Base-by-base conservation (phyloP, 1,140 invertebrate species). In the Leptopilina boulardi region DNA sequence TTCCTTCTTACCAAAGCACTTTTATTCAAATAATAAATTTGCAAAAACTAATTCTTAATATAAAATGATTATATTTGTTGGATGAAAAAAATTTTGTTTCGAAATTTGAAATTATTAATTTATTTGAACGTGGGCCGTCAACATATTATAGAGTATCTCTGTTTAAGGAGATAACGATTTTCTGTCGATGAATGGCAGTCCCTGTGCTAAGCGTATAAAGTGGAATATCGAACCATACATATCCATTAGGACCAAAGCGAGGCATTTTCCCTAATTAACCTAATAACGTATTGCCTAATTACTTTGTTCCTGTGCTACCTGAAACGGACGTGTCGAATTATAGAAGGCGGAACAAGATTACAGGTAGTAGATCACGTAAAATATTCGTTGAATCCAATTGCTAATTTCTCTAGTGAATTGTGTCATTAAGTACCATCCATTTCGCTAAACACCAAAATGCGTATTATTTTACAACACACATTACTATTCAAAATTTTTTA, bases 141-240 rank as follows among this genome's bases (percentile, higher is more conserved):
- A 74, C 34, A 74, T 38, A 38, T 38, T n/a, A 38, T 38, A 76
- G 41, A 74, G 38, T 66, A 76, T 78, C 13, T 79, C 71, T 79
- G 76, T 77, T 38, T 72, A 72, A 77, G 71, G 76, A 78, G 77
- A 81, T 86, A 88, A 88, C 79, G 84, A 87, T 87, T 88, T 87
- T 83, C 83, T 85, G 84, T 87, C 86, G 83, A 86, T 83, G 80
- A 83, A 81, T 78, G 73, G 56, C 51, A 51, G 51, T 26, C 74
- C 70, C 74, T 54, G 73, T 79, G 59, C 54, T 75, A 70, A 79
- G 44, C 70, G 51, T 74, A 71, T 71, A 41, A 75, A 79, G 71
- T 73, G 74, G 44, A 77, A 42, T 77, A 78, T 77, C 56, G 72
- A 75, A 42, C 23, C 70, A 70, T 76, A 42, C 51, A 34, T 44